Percentiles rank a stretch among this genome's conserved stretches.
These are phyloP conservation scores for Tragelaphus buxtoni DNA, from an alignment of 2,113 vertebrate species.

Conservation along the genomic window DNA sequence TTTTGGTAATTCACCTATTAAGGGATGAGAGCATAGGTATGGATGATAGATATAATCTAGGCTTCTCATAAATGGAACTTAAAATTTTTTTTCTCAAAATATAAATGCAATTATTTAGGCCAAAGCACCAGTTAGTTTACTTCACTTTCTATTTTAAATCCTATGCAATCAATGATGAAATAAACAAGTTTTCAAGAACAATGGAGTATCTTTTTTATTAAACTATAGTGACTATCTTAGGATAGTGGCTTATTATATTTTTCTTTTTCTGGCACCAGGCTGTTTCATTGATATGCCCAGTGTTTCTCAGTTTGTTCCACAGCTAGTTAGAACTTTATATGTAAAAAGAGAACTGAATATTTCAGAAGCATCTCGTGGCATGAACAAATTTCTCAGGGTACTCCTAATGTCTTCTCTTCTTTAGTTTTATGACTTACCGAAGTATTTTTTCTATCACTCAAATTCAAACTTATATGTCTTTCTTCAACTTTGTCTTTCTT, in stretches of 20 bases:
- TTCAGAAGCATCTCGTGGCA: background rate
- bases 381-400: background rate
- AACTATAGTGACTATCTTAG: background rate
- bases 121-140: background rate
- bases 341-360: background rate
- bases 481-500: background rate
- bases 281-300: background rate
- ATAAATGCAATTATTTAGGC: background rate
- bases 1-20: background rate
- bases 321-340: background rate
- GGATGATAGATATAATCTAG: background rate
- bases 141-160: background rate
- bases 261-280: background rate
- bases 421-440: background rate
- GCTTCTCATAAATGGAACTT: background rate
- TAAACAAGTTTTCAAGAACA: background rate
- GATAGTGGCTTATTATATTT: background rate
- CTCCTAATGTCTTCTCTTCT: background rate
- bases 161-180: background rate
- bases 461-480: background rate
- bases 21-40: background rate
- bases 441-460: background rate
- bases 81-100: background rate
- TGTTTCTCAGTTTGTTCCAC: background rate
- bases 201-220: background rate